Conservation (phyloP, 2,888 invertebrate species). For the Rhingia rostrata region DNA sequence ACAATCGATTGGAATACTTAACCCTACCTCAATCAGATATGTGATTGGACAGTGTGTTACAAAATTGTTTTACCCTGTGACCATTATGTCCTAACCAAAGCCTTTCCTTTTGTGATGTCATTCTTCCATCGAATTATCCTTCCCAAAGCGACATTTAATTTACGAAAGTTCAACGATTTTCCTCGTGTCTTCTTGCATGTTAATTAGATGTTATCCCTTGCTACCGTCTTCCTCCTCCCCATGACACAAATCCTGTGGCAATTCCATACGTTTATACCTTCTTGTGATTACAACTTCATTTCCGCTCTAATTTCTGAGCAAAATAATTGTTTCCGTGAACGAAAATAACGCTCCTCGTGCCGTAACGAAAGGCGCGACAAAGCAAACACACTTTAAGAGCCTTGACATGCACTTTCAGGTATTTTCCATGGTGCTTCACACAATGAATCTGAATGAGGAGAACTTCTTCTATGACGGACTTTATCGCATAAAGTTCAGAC, state of each 20-base stretch:
- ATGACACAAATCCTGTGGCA: background rate
- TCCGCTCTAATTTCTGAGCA: conserved; percentile 35
- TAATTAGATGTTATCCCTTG: conserved; percentile 6
- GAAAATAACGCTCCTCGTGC: background rate
- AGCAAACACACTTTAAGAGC: conserved; percentile 23
- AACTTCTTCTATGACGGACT: conserved; percentile 10
- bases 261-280: conserved; percentile 25
- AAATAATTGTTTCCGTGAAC: conserved; percentile 18
- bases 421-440: conserved; percentile 12
- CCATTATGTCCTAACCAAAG: too few relatives aligned
- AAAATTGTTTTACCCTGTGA: too few relatives aligned
- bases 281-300: conserved; percentile 37
- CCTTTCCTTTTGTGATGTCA: too few relatives aligned
- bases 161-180: too few relatives aligned
- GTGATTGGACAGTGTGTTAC: too few relatives aligned
- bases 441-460: background rate
- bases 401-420: conserved; percentile 39
- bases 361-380: conserved; percentile 30
- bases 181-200: background rate
- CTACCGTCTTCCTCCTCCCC: background rate
- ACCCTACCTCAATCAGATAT: too few relatives aligned
- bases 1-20: too few relatives aligned
- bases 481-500: conserved; percentile 20
- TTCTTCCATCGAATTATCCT: too few relatives aligned
- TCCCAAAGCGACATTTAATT: too few relatives aligned